Conservation (phyloP, 2,113 vertebrate species). For the Psilopogon haemacephalus region DNA sequence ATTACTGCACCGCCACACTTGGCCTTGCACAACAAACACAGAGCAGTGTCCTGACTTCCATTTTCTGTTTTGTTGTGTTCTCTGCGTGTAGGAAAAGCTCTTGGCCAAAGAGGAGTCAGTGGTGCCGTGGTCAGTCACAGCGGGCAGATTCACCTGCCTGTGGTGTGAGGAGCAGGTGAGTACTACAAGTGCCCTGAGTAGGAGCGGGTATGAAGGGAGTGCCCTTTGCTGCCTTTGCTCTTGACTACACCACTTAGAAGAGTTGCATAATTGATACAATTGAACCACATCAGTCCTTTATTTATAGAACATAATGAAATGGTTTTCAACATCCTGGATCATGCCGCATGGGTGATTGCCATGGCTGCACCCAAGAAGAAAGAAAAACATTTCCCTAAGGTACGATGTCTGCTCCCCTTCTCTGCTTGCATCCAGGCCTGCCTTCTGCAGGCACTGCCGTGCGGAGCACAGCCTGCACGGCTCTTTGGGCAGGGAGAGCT, state of each 20-base stretch:
- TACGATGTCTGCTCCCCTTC: background rate
- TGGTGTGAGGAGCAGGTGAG: conserved; percentile 32
- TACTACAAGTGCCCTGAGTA: background rate
- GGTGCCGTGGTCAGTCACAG: conserved; percentile 11
- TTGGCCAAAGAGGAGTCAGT: conserved; percentile 27
- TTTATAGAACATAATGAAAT: conserved; percentile 68
- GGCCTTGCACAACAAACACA: conserved; percentile 37
- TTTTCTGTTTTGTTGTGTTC: conserved; percentile 36
- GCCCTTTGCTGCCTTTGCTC: conserved; percentile 40
- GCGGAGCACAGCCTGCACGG: background rate
- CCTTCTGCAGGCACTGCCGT: background rate
- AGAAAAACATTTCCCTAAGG: conserved; percentile 50
- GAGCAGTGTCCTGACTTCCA: conserved; percentile 29
- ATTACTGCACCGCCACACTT: conserved; percentile 38
- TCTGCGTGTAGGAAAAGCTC: conserved; percentile 19
- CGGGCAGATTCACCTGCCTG: conserved; percentile 30
- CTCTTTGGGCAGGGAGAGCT: background rate
- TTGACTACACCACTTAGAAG: conserved; percentile 46
- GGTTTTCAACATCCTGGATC: conserved; percentile 60
- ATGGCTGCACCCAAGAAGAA: conserved; percentile 19
- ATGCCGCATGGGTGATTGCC: conserved; percentile 2
- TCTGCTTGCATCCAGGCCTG: background rate
- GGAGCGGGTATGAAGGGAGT: conserved; percentile 45
- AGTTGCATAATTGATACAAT: conserved; percentile 66
- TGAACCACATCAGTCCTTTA: conserved; percentile 62